Evolutionary conservation across 2,888 invertebrate genomes (phyloP).

Genomic region (Bellardia bayeri): DNA sequence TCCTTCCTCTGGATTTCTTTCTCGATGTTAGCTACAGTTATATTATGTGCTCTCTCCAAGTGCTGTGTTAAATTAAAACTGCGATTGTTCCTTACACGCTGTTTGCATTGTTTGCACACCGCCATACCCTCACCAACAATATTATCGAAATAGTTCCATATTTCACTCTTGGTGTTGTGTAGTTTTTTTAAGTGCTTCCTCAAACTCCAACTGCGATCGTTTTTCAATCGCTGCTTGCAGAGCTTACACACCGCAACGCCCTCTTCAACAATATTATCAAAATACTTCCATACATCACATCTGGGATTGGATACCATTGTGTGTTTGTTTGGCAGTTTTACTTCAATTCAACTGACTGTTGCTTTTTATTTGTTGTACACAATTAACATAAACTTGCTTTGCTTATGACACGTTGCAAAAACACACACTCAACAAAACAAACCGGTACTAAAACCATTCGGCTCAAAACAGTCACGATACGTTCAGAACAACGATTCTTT

Average conservation of each 20-base stretch:
- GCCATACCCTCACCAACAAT: slow-evolving; percentile 17
- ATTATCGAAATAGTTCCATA: slow-evolving; percentile 51
- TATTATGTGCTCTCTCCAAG: not conserved
- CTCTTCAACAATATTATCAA: not conserved
- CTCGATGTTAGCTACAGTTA: not conserved
- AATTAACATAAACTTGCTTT: too few species aligned
- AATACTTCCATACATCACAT: slow-evolving; percentile 15
- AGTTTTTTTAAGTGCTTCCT: slow-evolving; percentile 30
- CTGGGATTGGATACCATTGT: slow-evolving; percentile 1
- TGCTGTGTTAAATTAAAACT: slow-evolving; percentile 28
- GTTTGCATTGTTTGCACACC: slow-evolving; percentile 35
- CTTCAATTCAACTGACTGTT: not conserved
- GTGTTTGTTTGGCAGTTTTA: not conserved
- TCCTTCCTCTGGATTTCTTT: not conserved
- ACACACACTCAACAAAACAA: not conserved
- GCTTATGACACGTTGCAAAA: too few species aligned
- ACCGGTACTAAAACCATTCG: not conserved
- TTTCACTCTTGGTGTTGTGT: slow-evolving; percentile 23
- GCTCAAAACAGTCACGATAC: not conserved
- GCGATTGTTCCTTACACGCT: slow-evolving; percentile 44
- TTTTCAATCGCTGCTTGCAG: slow-evolving; percentile 41
- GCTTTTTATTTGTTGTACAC: too few species aligned
- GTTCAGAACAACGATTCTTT: slow-evolving; percentile 12
- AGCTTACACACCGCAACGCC: slow-evolving; percentile 45
- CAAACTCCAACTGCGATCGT: slow-evolving; percentile 26